phyloP scores from a whole-genome alignment of 2,888 invertebrate genomes.

The Ophraella communa region DNA sequence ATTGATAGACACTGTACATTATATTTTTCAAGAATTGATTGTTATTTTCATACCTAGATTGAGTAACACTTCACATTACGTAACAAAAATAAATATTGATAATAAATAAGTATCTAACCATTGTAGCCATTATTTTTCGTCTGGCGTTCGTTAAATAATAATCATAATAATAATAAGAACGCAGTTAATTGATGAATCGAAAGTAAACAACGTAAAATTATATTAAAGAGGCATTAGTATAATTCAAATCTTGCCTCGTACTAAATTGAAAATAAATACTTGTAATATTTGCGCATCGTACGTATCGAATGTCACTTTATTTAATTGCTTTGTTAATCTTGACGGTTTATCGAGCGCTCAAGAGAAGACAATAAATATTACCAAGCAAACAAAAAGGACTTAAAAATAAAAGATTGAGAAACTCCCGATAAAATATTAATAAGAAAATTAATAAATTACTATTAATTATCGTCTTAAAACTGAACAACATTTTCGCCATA shows the following conservation, averaged over 20 bases:
- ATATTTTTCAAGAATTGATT: not conserved
- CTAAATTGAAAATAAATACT: constrained; percentile 2
- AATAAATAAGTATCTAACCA: not conserved
- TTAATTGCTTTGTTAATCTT: not conserved
- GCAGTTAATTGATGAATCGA: constrained; percentile 4
- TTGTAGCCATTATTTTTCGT: constrained; percentile 2
- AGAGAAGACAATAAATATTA: not conserved
- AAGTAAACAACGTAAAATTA: not conserved
- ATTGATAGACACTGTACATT: not conserved
- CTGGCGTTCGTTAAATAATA: constrained; percentile 2
- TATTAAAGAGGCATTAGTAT: not conserved
- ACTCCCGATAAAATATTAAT: no score
- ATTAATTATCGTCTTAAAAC: no score
- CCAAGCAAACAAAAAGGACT: not conserved
- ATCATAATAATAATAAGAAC: not conserved
- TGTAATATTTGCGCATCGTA: not conserved
- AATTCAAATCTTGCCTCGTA: constrained; percentile 4
- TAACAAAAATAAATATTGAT: not conserved
- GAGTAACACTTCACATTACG: not conserved
- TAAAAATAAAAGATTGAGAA: no score
- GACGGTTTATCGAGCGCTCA: not conserved
- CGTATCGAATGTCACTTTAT: not conserved
- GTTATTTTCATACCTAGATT: not conserved
- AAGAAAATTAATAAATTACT: no score
- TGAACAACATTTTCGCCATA: no score